Evolutionary conservation across 2,888 invertebrate genomes (phyloP).

Genomic region (Linyphia triangularis): DNA sequence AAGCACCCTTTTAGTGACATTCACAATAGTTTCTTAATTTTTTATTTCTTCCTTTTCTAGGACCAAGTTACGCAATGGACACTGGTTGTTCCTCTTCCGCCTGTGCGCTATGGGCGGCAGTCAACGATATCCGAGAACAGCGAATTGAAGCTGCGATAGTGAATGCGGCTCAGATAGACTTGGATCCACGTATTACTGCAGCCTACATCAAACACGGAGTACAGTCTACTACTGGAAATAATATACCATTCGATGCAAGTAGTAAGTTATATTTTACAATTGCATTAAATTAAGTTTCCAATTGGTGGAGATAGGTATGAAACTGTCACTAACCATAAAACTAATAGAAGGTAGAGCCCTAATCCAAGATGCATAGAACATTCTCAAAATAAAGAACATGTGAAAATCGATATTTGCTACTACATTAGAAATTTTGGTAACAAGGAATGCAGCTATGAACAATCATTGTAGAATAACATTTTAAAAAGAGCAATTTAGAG

Average conservation of each 20-base stretch:
- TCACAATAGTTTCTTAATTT: too few relatives aligned
- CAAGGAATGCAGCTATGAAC: too few relatives aligned
- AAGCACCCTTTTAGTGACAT: too few relatives aligned
- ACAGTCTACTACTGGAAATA: slow-evolving; percentile 90
- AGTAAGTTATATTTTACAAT: slow-evolving; percentile 81
- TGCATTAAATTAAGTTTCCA: neutral
- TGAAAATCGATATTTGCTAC: too few relatives aligned
- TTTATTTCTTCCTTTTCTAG: slow-evolving; percentile 80
- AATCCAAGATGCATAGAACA: neutral
- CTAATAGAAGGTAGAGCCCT: neutral
- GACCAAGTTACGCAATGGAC: slow-evolving; percentile 96
- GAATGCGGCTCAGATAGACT: slow-evolving; percentile 91
- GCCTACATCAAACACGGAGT: slow-evolving; percentile 96
- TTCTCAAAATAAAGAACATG: neutral
- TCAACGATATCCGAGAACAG: slow-evolving; percentile 88
- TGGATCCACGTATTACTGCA: slow-evolving; percentile 93
- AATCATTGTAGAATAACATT: too few relatives aligned
- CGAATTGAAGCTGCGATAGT: slow-evolving; percentile 97
- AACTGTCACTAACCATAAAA: neutral
- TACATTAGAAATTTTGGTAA: too few relatives aligned
- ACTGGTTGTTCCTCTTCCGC: slow-evolving; percentile 98
- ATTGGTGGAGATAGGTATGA: neutral
- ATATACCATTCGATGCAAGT: slow-evolving; percentile 94
- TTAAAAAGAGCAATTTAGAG: too few relatives aligned
- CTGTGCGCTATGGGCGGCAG: slow-evolving; percentile 92